Conservation (phyloP, 2,797 vertebrate genomes). For the Schizothorax lantsangensis region DNA sequence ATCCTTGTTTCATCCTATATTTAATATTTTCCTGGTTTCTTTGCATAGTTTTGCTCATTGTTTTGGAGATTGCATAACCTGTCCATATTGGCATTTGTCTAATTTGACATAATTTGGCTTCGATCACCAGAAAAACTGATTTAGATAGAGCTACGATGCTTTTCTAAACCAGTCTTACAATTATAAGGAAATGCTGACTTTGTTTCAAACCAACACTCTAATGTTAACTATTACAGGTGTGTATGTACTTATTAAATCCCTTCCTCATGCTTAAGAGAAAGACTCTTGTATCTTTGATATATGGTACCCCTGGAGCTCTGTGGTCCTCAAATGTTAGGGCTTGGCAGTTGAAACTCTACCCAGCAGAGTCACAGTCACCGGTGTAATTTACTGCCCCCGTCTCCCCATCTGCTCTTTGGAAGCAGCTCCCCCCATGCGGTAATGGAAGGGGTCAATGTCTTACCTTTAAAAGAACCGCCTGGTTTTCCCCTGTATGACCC, state of each 20-base stretch:
- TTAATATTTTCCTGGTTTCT: background rate
- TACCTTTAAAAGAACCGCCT: slow-evolving; percentile 48
- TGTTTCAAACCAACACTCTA: slow-evolving; percentile 1
- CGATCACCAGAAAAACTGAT: background rate
- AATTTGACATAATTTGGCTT: background rate
- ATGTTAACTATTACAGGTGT: slow-evolving; percentile 7
- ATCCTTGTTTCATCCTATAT: background rate
- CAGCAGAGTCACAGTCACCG: slow-evolving; percentile 48
- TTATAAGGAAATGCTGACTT: background rate
- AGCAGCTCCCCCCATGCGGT: slow-evolving; percentile 45
- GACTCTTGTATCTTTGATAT: slow-evolving; percentile 52
- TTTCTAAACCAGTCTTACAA: slow-evolving; percentile 1
- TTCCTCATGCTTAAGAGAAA: slow-evolving; percentile 46
- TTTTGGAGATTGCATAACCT: background rate
- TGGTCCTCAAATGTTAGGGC: slow-evolving; percentile 38
- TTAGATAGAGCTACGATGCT: background rate
- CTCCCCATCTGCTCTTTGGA: slow-evolving; percentile 50
- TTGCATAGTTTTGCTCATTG: background rate
- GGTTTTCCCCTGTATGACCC: slow-evolving; percentile 18
- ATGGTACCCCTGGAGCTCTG: slow-evolving; percentile 21
- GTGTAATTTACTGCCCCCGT: slow-evolving; percentile 55
- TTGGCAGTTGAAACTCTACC: slow-evolving; percentile 58
- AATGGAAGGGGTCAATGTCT: slow-evolving; percentile 50
- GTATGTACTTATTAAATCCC: slow-evolving; percentile 13
- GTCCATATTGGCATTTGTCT: background rate